Conservation (phyloP, 2,113 vertebrate genomes). For the Tonatia bakeri region DNA sequence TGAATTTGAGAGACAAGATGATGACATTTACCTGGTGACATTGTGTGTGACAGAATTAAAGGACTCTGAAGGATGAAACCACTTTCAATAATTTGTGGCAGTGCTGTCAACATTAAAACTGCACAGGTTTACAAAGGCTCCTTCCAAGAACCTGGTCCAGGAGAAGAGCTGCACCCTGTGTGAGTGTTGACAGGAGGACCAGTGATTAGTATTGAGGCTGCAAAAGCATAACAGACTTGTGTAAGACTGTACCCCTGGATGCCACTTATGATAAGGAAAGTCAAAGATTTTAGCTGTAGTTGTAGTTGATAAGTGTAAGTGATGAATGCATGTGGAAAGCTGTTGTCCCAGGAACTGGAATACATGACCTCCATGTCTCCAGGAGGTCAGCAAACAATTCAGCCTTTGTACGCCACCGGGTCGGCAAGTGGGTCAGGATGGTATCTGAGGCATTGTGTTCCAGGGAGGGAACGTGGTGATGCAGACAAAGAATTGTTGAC, state of each 20-base stretch:
- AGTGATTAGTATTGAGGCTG: constrained; percentile 72
- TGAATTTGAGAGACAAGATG: constrained; percentile 89
- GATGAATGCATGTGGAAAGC: too few species aligned
- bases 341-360: too few species aligned
- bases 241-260: not conserved
- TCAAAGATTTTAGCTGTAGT: too few species aligned
- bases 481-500: too few species aligned
- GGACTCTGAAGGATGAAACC: constrained; percentile 86
- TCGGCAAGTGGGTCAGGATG: too few species aligned
- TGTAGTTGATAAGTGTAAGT: too few species aligned
- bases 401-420: too few species aligned
- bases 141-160: constrained; percentile 89
- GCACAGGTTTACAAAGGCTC: constrained; percentile 91
- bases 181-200: constrained; percentile 89
- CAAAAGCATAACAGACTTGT: not conserved
- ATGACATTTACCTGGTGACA: constrained; percentile 92
- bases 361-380: too few species aligned
- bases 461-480: too few species aligned
- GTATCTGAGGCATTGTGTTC: too few species aligned
- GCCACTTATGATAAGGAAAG: not conserved
- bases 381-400: too few species aligned
- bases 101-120: constrained; percentile 93
- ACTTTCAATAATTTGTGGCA: constrained; percentile 91
- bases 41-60: constrained; percentile 97
- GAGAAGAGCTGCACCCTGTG: constrained; percentile 90